A percentile compares a stretch with the other conserved stretches of the same genome.
Evolutionary conservation across 2,888 invertebrate genomes (phyloP).

Genomic region (Nephrotoma flavescens): DNA sequence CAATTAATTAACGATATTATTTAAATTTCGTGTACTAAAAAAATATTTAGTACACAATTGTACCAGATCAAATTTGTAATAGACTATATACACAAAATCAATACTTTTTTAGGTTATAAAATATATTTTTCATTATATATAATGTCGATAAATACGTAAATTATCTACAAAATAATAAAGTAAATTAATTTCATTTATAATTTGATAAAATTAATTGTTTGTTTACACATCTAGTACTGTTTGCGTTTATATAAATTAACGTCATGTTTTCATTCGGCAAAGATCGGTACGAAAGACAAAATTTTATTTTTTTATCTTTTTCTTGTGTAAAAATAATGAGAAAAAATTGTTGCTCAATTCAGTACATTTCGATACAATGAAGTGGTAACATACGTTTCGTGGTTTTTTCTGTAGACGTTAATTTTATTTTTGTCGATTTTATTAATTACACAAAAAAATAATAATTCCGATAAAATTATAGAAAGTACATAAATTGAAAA

Average conservation of each 20-base stretch:
- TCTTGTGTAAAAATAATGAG: not conserved
- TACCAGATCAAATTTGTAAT: not conserved
- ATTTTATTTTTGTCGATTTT: not conserved
- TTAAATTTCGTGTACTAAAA: not conserved
- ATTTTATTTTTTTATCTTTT: not conserved
- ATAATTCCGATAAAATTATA: not conserved
- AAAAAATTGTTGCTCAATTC: not conserved
- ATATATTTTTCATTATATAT: not conserved
- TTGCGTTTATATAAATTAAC: not conserved
- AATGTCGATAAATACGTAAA: not conserved
- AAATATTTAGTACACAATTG: not conserved
- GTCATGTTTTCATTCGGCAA: not conserved
- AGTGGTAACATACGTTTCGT: not conserved
- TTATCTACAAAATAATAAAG: not conserved
- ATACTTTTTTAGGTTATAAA: not conserved
- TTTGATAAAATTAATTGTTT: not conserved
- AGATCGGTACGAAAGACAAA: not conserved
- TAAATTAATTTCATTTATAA: not conserved
- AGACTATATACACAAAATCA: not conserved
- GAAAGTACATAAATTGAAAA: not conserved
- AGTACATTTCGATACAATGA: not conserved
- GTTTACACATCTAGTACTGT: not conserved
- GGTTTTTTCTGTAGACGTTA: not conserved
- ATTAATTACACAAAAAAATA: not conserved
- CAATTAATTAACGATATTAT: not conserved